Evolutionary conservation across 35 echinoderm and acorn worm genomes (phyloP).

Genomic region (Strongylocentrotus purpuratus): DNA sequence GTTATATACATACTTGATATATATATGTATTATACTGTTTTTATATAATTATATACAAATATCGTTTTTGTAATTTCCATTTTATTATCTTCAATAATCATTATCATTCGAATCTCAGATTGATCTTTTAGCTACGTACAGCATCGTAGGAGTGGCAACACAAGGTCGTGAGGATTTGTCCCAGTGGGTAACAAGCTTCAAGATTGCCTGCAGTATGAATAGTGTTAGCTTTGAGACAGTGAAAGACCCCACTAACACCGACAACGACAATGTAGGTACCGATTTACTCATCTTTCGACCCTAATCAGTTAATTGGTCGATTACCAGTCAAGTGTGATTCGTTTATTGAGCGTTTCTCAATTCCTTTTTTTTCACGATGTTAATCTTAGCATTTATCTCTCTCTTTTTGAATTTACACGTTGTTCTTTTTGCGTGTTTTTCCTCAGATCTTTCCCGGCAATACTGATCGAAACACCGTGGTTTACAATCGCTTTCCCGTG

Average conservation of each 20-base stretch:
- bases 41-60: too few species aligned
- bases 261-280: background rate
- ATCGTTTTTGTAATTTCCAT: too few species aligned
- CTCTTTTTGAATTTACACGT: too few species aligned
- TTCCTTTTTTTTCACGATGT: too few species aligned
- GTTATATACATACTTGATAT: too few species aligned
- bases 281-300: background rate
- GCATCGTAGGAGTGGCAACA: background rate
- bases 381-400: too few species aligned
- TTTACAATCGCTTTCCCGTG: background rate
- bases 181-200: background rate
- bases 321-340: too few species aligned
- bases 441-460: background rate
- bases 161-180: background rate
- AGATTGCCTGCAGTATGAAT: background rate
- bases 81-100: background rate
- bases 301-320: too few species aligned
- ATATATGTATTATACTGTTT: too few species aligned
- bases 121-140: background rate
- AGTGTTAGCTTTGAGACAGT: background rate
- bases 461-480: background rate
- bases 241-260: background rate
- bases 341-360: too few species aligned
- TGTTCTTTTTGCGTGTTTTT: background rate
- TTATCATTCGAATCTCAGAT: background rate